Evolutionary conservation across 1,140 invertebrate species (phyloP), one percentile per base, ranked within the genome.

Genomic region (Leucophenga varia): DNA sequence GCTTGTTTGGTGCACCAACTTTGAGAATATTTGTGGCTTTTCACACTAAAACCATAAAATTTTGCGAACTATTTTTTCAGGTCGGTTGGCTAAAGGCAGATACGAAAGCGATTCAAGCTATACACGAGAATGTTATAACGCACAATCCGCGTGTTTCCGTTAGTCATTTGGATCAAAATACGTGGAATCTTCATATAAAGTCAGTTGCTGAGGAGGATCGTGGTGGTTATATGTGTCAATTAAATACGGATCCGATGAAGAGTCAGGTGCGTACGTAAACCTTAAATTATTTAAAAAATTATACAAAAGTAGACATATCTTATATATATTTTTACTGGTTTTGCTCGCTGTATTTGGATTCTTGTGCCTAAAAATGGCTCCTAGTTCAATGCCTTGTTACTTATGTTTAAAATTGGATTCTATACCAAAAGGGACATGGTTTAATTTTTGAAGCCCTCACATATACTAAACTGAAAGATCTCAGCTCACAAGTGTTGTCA

Each of bases 21-120:
- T 36, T 36, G 34, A 18, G n/a, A 7, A 22, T 45, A 31, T 44
- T 12, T 47, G 32, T 7, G 43, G 13, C 2, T 35, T 42, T 16
- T n/a, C n/a, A n/a, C n/a, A n/a, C 28, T 30, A 35, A 7, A 6
- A 35, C 5, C 32, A 35, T 35, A 9, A 7, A 35, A 9, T 9
- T 4, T 28, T 9, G 16, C 16, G 16, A n/a, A n/a, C n/a, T n/a
- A 30, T 47, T 45, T 32, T 42, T 61, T 19, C 75, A 93, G 90
- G 87, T 93, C 32, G 89, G 89, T 31, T 93, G 90, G 90, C 87
- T 93, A 34, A 92, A 91, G 76, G 87, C 88, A 13, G 89, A 91
- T 72, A 88, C 87, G 19, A 89, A 91, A 75, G 88, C 88, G 14
- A 87, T 90, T 43, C 86, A 92, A 75, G 91, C 91, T 9, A 91